Evolutionary conservation across 2,888 invertebrate species (phyloP).

Genomic region (Drosophila formosana): DNA sequence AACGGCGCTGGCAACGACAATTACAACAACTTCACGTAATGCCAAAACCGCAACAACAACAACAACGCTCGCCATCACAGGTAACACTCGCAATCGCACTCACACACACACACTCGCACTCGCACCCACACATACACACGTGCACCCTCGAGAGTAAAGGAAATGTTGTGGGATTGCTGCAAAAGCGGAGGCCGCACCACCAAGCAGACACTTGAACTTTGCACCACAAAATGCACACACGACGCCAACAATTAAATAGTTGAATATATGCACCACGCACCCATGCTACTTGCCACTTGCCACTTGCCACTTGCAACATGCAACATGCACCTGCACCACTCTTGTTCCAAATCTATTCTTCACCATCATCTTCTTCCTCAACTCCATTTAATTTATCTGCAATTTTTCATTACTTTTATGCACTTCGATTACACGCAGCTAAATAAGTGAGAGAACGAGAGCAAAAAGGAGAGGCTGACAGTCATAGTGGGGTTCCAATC

Average conservation of each 20-base stretch:
- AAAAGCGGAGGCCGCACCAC: constrained; percentile 13
- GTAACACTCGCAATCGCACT: constrained; percentile 49
- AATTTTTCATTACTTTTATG: too few species aligned
- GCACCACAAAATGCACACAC: constrained; percentile 66
- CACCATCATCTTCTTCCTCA: neutral
- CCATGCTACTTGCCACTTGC: constrained; percentile 36
- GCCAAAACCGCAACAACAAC: constrained; percentile 74
- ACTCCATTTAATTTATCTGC: neutral
- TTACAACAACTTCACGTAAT: constrained; percentile 76
- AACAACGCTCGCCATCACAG: constrained; percentile 76
- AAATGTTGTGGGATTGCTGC: constrained; percentile 30
- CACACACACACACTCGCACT: constrained; percentile 12
- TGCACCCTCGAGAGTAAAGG: constrained; percentile 2
- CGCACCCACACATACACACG: constrained; percentile 21
- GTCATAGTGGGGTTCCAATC: too few species aligned
- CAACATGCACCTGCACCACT: constrained; percentile 38
- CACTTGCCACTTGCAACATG: constrained; percentile 10
- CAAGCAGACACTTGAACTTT: constrained; percentile 48
- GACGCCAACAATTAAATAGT: constrained; percentile 46
- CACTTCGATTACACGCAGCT: too few species aligned
- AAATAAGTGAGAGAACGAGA: too few species aligned
- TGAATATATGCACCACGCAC: constrained; percentile 17
- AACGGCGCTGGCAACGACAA: constrained; percentile 69
- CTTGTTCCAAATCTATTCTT: constrained; percentile 26
- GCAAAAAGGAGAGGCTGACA: too few species aligned